Base-by-base conservation (phyloP, 2,888 invertebrate species). In the Lampropteryx suffumata region DNA sequence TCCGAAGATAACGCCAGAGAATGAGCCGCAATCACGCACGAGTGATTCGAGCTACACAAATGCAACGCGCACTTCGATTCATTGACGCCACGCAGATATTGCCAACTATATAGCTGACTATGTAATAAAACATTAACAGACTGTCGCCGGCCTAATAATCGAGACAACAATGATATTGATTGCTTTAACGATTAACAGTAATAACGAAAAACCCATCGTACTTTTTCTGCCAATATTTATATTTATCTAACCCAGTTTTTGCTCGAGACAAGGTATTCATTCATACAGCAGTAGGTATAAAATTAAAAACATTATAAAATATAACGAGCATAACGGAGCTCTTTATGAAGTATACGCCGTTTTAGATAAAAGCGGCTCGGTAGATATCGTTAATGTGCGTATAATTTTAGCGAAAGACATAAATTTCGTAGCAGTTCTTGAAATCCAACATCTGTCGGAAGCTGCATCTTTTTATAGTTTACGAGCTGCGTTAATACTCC, bases 1-100 rank as follows among this genome's bases (percentile, higher is more conserved):
- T 76, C 73, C 66, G 65, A 55, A 37, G 83, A 83, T 82, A 78
- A 79, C 72, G 61, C 61, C 61, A 53, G 65, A 67, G 64, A 59
- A 52, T 58, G 64, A 62, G 65, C 64, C 68, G 67, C 74, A 71
- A 67, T 71, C 69, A 70, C 59, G 60, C 73, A 67, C 59, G 59
- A 71, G 62, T 65, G 67, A 69, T 64, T 61, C 51, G 65, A 71
- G 69, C 71, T 69, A 72, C 71, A 69, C 65, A 64, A 64, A 71
- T 71, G 69, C 57, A 64, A 71, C 72, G 70, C 55, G 62, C 58
- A 65, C 67, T 65, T 72, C 82, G 75, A 79, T 81, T 80, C 85
- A 87, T 87, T 88, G 84, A 87, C 80, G 81, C 78, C 72, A 65
- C 61, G 37, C 64, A 52, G 52, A 78, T 81, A 79, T 74, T 71